These are phyloP conservation scores for Acanthurus lineatus DNA, from an alignment of 2,797 vertebrate genomes.

Conservation along the genomic window DNA sequence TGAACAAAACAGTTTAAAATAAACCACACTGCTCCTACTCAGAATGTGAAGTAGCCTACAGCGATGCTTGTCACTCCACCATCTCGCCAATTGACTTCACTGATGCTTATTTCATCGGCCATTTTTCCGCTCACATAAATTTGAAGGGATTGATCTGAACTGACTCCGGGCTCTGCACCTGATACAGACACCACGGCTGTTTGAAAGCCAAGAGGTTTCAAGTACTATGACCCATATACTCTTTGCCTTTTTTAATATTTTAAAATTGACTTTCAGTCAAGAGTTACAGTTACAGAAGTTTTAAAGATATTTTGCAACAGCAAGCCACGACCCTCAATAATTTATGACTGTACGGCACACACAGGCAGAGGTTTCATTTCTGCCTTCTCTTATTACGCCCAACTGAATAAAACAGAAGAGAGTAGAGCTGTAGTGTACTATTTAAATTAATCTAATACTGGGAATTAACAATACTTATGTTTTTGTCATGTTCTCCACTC, in stretches of 20 bases:
- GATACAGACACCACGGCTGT: conserved; percentile 10
- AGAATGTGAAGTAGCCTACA: conserved; percentile 39
- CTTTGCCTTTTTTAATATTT: conserved; percentile 34
- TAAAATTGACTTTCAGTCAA: conserved; percentile 42
- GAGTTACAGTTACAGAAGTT: conserved; percentile 25
- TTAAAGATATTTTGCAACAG: conserved; percentile 40
- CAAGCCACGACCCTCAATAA: conserved; percentile 41
- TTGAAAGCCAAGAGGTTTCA: conserved; percentile 20
- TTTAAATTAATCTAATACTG: conserved; percentile 48
- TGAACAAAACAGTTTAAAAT: conserved; percentile 7
- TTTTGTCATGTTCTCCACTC: conserved; percentile 57
- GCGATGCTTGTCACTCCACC: conserved; percentile 37
- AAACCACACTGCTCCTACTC: conserved; percentile 7
- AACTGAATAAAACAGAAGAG: conserved; percentile 35
- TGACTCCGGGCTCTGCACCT: conserved; percentile 34
- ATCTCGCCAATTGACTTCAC: conserved; percentile 34
- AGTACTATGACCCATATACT: conserved; percentile 22
- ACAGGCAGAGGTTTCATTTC: conserved; percentile 39
- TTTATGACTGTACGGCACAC: conserved; percentile 34
- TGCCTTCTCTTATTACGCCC: conserved; percentile 25
- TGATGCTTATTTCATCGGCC: conserved; percentile 43
- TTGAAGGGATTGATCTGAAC: conserved; percentile 42
- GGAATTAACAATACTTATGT: conserved; percentile 56
- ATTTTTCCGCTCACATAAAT: conserved; percentile 43
- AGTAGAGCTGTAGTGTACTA: conserved; percentile 10